A percentile compares a stretch with the other conserved stretches of the same genome.
Conservation (phyloP, 2,113 vertebrate genomes). For the Oreochromis aureus region DNA sequence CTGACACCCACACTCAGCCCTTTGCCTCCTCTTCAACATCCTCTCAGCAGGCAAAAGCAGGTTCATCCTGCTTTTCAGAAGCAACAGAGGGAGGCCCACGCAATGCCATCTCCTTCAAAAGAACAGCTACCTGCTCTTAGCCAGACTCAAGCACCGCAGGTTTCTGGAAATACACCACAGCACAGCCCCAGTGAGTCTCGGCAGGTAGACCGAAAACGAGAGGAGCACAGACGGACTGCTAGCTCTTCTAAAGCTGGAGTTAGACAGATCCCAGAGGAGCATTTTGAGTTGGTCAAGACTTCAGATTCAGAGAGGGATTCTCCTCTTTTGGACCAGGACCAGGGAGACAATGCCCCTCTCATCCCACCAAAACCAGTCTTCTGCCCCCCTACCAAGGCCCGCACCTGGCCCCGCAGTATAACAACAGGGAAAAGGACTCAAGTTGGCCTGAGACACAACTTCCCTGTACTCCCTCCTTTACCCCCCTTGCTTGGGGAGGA, state of each 20-base stretch:
- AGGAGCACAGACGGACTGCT: slow-evolving; percentile 30
- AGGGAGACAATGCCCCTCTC: slow-evolving; percentile 65
- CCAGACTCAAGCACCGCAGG: background rate
- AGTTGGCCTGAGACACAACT: slow-evolving; percentile 62
- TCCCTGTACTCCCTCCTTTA: slow-evolving; percentile 68
- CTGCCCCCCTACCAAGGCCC: slow-evolving; percentile 75
- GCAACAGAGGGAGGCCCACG: slow-evolving; percentile 41
- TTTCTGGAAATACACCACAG: slow-evolving; percentile 25
- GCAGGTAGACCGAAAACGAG: slow-evolving; percentile 12
- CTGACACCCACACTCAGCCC: slow-evolving; percentile 55
- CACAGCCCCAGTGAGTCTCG: slow-evolving; percentile 29
- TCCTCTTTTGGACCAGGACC: slow-evolving; percentile 68
- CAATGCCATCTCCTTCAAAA: slow-evolving; percentile 38
- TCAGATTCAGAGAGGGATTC: slow-evolving; percentile 73
- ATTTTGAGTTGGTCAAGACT: slow-evolving; percentile 49
- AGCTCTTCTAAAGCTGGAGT: slow-evolving; percentile 50
- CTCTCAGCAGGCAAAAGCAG: slow-evolving; percentile 56
- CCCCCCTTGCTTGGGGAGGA: slow-evolving; percentile 71
- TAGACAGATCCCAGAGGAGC: slow-evolving; percentile 57
- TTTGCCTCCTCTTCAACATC: slow-evolving; percentile 42
- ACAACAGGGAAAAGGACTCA: slow-evolving; percentile 61
- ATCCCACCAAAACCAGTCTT: slow-evolving; percentile 74
- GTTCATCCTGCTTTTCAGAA: slow-evolving; percentile 50
- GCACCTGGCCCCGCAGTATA: slow-evolving; percentile 75
- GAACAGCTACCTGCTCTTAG: slow-evolving; percentile 24